Evolutionary conservation across 2,888 invertebrate genomes (phyloP), one percentile per base, ranked within the genome.

Genomic region (Leptinotarsa rubiginosa): DNA sequence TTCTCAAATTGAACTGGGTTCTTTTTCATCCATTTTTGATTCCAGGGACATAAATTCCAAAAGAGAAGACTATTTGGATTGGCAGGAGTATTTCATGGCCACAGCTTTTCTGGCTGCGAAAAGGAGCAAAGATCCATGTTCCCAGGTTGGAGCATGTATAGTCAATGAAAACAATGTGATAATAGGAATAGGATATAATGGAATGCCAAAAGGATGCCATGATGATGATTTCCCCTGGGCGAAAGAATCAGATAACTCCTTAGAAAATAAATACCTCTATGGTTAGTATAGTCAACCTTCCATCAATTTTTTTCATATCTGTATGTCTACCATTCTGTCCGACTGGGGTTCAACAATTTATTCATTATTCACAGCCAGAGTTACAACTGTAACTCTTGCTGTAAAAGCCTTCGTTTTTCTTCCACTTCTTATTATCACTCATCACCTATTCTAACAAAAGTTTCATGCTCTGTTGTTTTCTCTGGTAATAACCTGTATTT

Each of bases 51-150:
- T 81, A 1, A 84, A 82, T 72, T 65, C 70, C 20, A 94, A 94
- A 87, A 89, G 93, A 56, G 80, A 85, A 52, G 91, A 92, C 77
- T 96, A 94, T 83, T 86, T 98, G 47, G 91, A 91, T 56, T 98
- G 98, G 98, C 90, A 93, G 75, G 98, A 99, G 80, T 98, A 97
- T 88, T 99, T 98, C 85, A 98, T 99, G 98, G 95, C 95, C 0
- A 92, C 93, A 12, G 97, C 98, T 3, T 92, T 97, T 84, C 89
- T 99, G 41, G 94, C 97, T 1, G 95, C 97, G 0, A 94, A 96
- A 89, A 90, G 98, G 72, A 98, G 98, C 85, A 99, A 99, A 89
- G 99, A 99, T 89, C 98, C 98, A 0, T 89, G 89, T 70, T 94
- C 94, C 3, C 97, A 98, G 91, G 97, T 97, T 20, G 99, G 99